These are phyloP conservation scores for Machimus rusticus DNA, from an alignment of 2,888 invertebrate species.

Conservation along the genomic window DNA sequence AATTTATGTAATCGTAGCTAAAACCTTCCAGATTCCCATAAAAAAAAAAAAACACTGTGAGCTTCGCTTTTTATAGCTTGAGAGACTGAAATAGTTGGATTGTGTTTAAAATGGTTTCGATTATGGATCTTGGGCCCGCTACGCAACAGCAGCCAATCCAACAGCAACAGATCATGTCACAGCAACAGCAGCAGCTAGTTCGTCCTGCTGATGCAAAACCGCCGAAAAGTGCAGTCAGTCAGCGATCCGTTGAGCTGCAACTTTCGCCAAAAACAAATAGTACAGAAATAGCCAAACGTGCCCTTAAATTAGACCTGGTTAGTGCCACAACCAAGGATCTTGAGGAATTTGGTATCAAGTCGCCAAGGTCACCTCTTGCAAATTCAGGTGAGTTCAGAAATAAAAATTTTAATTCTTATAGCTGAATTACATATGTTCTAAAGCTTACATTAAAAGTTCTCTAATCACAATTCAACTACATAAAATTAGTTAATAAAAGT, in stretches of 20 bases:
- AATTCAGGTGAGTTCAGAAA: conserved; percentile 12
- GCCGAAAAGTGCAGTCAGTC: conserved; percentile 67
- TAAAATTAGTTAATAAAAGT: no score
- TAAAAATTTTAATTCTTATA: neutral
- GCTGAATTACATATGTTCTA: neutral
- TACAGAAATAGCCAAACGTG: conserved; percentile 57
- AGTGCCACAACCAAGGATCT: conserved; percentile 54
- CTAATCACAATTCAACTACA: neutral
- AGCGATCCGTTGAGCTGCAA: conserved; percentile 69
- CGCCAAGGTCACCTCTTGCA: conserved; percentile 61
- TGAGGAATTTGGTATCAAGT: conserved; percentile 59
- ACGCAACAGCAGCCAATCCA: conserved; percentile 45
- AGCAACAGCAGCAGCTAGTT: conserved; percentile 43
- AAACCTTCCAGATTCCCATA: neutral
- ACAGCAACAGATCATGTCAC: conserved; percentile 40
- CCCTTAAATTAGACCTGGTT: conserved; percentile 59
- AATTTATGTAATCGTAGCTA: neutral
- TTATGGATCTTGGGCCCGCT: conserved; percentile 45
- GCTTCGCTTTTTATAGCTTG: neutral
- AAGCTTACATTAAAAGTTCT: neutral
- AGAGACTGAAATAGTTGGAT: neutral
- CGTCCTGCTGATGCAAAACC: conserved; percentile 34
- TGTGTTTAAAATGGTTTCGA: conserved; percentile 48
- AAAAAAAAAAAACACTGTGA: neutral
- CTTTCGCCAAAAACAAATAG: conserved; percentile 64